Evolutionary conservation across 2,888 invertebrate species (phyloP).

Genomic region (Drosophila trichaetosa): DNA sequence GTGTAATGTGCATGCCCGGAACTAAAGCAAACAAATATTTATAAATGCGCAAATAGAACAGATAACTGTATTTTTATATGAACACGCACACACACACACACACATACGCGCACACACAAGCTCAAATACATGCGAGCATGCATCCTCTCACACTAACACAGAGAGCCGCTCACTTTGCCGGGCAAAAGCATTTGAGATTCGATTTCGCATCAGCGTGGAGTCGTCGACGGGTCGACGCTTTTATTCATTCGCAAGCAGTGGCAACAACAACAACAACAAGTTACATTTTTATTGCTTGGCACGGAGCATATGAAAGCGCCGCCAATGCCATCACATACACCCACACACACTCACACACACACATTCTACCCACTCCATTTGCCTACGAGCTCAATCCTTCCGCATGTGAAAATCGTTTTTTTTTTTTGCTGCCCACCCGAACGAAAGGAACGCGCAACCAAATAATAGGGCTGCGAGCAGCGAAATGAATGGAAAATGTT

Average conservation of each 20-base stretch:
- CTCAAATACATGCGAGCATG: slow-evolving; percentile 21
- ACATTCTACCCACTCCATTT: not conserved
- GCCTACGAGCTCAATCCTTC: slow-evolving; percentile 43
- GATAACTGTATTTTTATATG: slow-evolving; percentile 81
- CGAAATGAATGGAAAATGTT: slow-evolving; percentile 58
- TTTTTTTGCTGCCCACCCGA: slow-evolving; percentile 48
- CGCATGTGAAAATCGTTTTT: slow-evolving; percentile 42
- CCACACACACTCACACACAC: slow-evolving; percentile 1
- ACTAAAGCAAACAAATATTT: slow-evolving; percentile 78
- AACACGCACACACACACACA: slow-evolving; percentile 49
- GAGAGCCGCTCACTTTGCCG: slow-evolving; percentile 61
- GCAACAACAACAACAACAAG: slow-evolving; percentile 50
- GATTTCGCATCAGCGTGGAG: slow-evolving; percentile 73
- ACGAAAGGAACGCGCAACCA: slow-evolving; percentile 63
- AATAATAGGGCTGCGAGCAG: slow-evolving; percentile 43
- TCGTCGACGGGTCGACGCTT: slow-evolving; percentile 76
- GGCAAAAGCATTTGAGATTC: slow-evolving; percentile 70
- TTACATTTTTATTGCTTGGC: slow-evolving; percentile 77
- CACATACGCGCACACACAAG: slow-evolving; percentile 31
- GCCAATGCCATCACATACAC: slow-evolving; percentile 31
- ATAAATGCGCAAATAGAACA: slow-evolving; percentile 81
- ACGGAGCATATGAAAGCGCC: slow-evolving; percentile 74
- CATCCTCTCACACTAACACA: slow-evolving; percentile 35
- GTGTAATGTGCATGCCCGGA: slow-evolving; percentile 71
- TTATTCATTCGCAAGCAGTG: slow-evolving; percentile 64